phyloP scores from a whole-genome alignment of 1,140 invertebrate genomes.

The Patella vulgata region DNA sequence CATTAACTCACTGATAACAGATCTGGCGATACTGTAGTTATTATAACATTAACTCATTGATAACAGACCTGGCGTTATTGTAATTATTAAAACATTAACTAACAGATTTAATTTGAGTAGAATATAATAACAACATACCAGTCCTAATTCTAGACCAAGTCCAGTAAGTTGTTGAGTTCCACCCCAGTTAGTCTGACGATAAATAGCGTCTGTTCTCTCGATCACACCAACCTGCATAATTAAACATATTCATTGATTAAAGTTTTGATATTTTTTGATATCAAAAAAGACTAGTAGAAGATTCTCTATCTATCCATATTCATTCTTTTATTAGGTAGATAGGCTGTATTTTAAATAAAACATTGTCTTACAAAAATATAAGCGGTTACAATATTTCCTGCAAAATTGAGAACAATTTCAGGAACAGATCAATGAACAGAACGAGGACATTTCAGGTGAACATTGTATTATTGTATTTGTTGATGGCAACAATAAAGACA shows the following conservation, averaged over 20 bases:
- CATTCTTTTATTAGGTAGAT: background rate
- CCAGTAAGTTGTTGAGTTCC: constrained; percentile 23
- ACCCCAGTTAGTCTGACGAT: constrained; percentile 36
- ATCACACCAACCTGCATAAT: constrained; percentile 37
- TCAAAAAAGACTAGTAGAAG: background rate
- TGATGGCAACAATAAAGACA: too few relatives aligned
- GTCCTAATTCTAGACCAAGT: constrained; percentile 42
- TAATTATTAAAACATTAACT: too few relatives aligned
- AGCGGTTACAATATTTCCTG: background rate
- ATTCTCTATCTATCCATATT: background rate
- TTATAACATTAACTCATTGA: too few relatives aligned
- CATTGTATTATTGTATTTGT: too few relatives aligned
- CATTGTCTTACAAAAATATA: background rate
- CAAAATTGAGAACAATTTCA: background rate
- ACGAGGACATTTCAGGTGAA: too few relatives aligned
- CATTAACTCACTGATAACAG: too few relatives aligned
- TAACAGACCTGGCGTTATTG: too few relatives aligned
- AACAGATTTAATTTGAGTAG: too few relatives aligned
- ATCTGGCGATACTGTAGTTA: too few relatives aligned
- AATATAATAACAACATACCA: too few relatives aligned
- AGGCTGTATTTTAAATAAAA: background rate
- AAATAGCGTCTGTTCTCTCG: constrained; percentile 42
- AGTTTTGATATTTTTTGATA: background rate
- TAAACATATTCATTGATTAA: background rate
- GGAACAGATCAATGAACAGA: too few relatives aligned